Percentiles rank a stretch among this genome's conserved stretches.
Conservation (phyloP, 2,888 invertebrate genomes). For the Ichneumoninae sp. region DNA sequence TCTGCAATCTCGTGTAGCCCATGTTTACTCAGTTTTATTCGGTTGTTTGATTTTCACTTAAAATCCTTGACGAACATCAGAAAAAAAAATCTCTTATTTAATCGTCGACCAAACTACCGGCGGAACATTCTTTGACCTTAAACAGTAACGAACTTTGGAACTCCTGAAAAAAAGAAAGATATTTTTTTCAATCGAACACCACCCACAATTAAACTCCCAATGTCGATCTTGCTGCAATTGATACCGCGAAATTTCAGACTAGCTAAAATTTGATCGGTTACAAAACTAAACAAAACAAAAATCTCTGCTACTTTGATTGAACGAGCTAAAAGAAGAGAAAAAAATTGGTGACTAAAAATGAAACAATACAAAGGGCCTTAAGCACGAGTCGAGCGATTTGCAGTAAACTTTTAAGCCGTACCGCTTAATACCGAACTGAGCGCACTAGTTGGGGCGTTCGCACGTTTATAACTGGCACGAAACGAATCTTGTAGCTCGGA, state of each 20-base stretch:
- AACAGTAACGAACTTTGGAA: background rate
- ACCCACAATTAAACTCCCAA: background rate
- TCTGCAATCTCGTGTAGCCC: background rate
- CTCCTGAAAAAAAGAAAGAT: background rate
- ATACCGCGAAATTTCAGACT: background rate
- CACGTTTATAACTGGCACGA: conserved; percentile 62
- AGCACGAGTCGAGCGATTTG: conserved; percentile 17
- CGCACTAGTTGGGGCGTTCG: conserved; percentile 61
- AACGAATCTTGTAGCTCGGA: conserved; percentile 56
- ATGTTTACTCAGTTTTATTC: background rate
- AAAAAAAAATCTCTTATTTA: background rate
- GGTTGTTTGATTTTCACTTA: background rate
- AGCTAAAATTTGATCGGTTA: background rate
- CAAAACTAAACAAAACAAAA: background rate
- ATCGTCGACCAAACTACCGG: background rate
- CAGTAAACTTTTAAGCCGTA: conserved; percentile 12
- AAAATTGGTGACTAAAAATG: background rate
- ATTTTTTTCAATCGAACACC: background rate
- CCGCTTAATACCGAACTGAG: conserved; percentile 35
- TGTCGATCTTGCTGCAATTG: background rate
- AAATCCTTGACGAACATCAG: background rate
- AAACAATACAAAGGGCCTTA: background rate
- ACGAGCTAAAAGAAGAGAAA: background rate
- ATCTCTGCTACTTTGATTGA: background rate
- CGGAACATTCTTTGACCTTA: background rate